Percentiles rank a stretch among this genome's conserved stretches.
These are phyloP conservation scores for Fissipunctia ypsillon DNA, from an alignment of 2,888 invertebrate species.

Conservation along the genomic window DNA sequence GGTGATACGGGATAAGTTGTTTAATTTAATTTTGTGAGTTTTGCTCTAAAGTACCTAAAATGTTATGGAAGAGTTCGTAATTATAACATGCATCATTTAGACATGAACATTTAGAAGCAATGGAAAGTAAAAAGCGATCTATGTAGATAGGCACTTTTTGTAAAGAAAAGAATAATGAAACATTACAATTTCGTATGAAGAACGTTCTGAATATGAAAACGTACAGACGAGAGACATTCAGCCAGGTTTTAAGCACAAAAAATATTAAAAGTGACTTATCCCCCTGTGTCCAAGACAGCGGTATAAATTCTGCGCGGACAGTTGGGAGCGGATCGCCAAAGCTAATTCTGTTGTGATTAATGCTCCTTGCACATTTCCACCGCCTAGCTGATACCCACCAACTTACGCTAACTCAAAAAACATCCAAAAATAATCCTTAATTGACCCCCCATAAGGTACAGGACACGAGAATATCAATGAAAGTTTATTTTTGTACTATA, in stretches of 20 bases:
- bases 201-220: constrained; percentile 23
- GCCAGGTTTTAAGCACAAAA: constrained; percentile 38
- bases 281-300: constrained; percentile 67
- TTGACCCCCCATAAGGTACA: constrained; percentile 47
- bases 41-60: neutral
- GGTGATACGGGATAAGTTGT: constrained; percentile 59
- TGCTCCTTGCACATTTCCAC: constrained; percentile 88
- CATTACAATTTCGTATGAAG: neutral
- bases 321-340: constrained; percentile 89
- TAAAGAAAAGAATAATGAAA: neutral
- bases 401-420: constrained; percentile 57
- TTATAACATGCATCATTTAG: neutral
- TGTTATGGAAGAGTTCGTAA: neutral
- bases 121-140: neutral
- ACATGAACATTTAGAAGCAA: neutral
- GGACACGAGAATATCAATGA: constrained; percentile 40
- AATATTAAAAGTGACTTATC: constrained; percentile 67
- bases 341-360: constrained; percentile 91
- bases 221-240: constrained; percentile 10
- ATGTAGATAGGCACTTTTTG: neutral
- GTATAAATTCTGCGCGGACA: constrained; percentile 88
- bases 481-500: constrained; percentile 65
- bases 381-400: constrained; percentile 77
- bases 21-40: constrained; percentile 47
- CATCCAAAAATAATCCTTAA: constrained; percentile 71